Conservation (phyloP, 2,113 vertebrate genomes). For the Telmatochromis brichardi region DNA sequence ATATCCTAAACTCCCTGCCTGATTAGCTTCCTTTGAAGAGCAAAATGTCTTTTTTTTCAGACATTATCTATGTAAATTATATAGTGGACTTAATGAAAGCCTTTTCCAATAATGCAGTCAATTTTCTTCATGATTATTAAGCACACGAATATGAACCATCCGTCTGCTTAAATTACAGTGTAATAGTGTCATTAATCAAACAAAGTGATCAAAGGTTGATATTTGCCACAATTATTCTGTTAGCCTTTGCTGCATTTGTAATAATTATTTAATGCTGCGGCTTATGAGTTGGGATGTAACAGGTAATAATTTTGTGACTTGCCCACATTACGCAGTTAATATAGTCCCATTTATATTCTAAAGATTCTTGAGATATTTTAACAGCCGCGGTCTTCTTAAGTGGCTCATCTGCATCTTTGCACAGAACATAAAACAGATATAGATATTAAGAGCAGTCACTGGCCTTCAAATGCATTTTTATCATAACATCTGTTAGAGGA, state of each 20-base stretch:
- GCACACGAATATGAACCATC: conserved; percentile 2
- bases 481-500: not conserved
- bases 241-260: not conserved
- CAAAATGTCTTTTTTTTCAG: not conserved
- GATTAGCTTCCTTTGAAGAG: not conserved
- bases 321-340: not conserved
- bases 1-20: not conserved
- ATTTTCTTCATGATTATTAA: conserved; percentile 12
- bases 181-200: conserved; percentile 33
- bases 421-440: not conserved
- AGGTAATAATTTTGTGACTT: not conserved
- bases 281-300: not conserved
- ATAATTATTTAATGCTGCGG: not conserved
- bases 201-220: not conserved
- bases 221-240: not conserved
- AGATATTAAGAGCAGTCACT: not conserved
- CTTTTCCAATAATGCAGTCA: conserved; percentile 11
- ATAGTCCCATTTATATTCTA: not conserved
- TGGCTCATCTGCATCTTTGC: not conserved
- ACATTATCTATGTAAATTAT: not conserved
- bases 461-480: not conserved
- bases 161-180: conserved; percentile 28
- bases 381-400: not conserved
- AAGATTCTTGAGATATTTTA: not conserved
- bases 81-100: not conserved